These are phyloP conservation scores for Trisateles emortualis DNA, from an alignment of 2,888 invertebrate species.

Conservation along the genomic window DNA sequence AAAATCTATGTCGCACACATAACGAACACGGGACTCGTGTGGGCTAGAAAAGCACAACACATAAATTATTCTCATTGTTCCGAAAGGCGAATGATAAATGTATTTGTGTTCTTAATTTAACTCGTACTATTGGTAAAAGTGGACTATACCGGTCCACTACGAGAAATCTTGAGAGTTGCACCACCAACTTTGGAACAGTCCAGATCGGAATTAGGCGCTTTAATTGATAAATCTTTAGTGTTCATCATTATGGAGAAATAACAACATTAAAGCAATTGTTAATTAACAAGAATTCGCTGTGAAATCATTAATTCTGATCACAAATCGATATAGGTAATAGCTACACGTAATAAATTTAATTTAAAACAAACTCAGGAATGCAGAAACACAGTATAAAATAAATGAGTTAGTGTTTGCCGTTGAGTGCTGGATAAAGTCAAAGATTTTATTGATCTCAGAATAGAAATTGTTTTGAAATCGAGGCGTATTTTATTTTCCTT, in stretches of 20 bases:
- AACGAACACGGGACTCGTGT: constrained; percentile 69
- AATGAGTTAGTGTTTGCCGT: not conserved
- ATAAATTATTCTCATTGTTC: constrained; percentile 77
- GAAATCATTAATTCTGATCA: constrained; percentile 24
- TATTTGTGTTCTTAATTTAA: constrained; percentile 66
- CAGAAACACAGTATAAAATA: constrained; percentile 1
- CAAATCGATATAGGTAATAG: not conserved
- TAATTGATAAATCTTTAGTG: constrained; percentile 57
- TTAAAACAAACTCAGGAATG: not conserved
- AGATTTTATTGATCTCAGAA: constrained; percentile 21
- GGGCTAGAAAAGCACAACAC: constrained; percentile 69
- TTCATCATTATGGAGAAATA: constrained; percentile 39
- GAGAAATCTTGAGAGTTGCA: constrained; percentile 56
- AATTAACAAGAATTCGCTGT: constrained; percentile 31
- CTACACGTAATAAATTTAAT: not conserved
- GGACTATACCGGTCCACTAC: constrained; percentile 50
- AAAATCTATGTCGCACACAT: constrained; percentile 73
- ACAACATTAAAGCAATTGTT: constrained; percentile 37
- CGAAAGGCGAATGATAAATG: constrained; percentile 75
- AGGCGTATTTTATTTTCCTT: constrained; percentile 27
- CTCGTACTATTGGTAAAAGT: constrained; percentile 60
- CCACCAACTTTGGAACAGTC: constrained; percentile 51
- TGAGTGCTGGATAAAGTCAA: not conserved
- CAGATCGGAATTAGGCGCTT: constrained; percentile 53
- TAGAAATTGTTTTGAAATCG: constrained; percentile 26